Evolutionary conservation across 2,797 vertebrate species (phyloP), one percentile per base, ranked within the genome.

Genomic region (Cynopterus sphinx): DNA sequence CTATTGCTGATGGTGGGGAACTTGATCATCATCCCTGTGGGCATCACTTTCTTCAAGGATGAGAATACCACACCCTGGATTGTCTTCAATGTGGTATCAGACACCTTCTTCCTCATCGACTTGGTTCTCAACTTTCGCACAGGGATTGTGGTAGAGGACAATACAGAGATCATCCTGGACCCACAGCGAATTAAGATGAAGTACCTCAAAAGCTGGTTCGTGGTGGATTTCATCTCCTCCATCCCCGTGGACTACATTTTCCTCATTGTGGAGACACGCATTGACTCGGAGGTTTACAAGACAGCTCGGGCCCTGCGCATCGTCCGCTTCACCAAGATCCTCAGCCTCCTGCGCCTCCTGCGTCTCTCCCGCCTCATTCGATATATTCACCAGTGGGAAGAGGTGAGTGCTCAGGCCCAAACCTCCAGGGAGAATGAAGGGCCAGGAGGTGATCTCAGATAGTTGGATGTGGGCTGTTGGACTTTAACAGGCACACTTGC

Each of bases 221-320:
- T 99, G 97, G 99, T 99, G 96, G 99, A 99, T 98, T 99, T 99
- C 98, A 99, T 99, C 98, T 99, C 99, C 95, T 99, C 99, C 98
- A 99, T 99, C 92, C 99, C 99, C 0, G 99, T 99, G 98, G 99
- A 99, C 99, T 99, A 99, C 98, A 99, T 99, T 98, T 99, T 99
- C 98, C 99, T 99, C 96, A 99, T 99, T 0, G 99, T 99, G 97
- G 99, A 99, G 98, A 99, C 99, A 0, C 99, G 99, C 97, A 99
- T 99, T 0, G 99, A 99, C 98, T 99, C 99, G 0, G 99, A 99
- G 98, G 99, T 99, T 98, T 99, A 99, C 98, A 99, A 99, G 99
- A 99, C 99, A 0, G 99, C 99, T 0, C 99, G 99, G 13, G 99
- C 99, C 0, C 98, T 99, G 97, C 98, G 99, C 96, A 99, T 99